Evolutionary conservation across 2,113 vertebrate species (phyloP), one percentile per base, ranked within the genome.

Genomic region (Lasiurus borealis): DNA sequence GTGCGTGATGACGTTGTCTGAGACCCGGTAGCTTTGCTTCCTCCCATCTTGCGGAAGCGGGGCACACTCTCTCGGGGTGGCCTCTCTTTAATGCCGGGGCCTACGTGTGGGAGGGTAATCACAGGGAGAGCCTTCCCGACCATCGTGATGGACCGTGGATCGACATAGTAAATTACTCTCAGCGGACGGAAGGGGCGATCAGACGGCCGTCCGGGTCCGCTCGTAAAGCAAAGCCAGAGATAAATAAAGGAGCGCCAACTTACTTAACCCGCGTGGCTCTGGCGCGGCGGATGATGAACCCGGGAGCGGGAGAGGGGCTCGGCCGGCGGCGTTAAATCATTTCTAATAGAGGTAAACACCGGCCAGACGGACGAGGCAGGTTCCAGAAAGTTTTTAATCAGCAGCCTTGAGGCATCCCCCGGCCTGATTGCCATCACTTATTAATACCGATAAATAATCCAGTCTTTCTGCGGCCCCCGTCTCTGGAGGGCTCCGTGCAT

Each of bases 391-490:
- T 96, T 97, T 97, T 97, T 97, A 96, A 97, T 96, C 95, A 96
- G 77, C 54, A 64, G 57, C 23, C 40, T 95, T 95, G 94, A 94
- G 78, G 90, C 94, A 91, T 96, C 88, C 80, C 54, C 95, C 54
- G 34, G 78, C 52, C 90, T 96, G 96, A 96, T 97, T 96, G 97
- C 92, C 92, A 93, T 96, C 91, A 95, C 75, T 97, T 96, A 97
- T 95, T 97, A 97, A 96, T 96, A 97, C 91, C 95, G 96, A 97
- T 96, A 97, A 97, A 96, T 97, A 95, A 97, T 90, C 85, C 27
- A 64, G 50, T 96, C 78, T 93, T 80, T 93, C 94, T 93, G 95
- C 93, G 85, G 76, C 62, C 48, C 25, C 8, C 36, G 85, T 95
- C 95, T 95, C 97, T 91, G 92, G 88, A 95, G 95, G 76, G 95